These are phyloP conservation scores for Onychorhynchus coronatus DNA, from an alignment of 2,113 vertebrate species.

Conservation along the genomic window DNA sequence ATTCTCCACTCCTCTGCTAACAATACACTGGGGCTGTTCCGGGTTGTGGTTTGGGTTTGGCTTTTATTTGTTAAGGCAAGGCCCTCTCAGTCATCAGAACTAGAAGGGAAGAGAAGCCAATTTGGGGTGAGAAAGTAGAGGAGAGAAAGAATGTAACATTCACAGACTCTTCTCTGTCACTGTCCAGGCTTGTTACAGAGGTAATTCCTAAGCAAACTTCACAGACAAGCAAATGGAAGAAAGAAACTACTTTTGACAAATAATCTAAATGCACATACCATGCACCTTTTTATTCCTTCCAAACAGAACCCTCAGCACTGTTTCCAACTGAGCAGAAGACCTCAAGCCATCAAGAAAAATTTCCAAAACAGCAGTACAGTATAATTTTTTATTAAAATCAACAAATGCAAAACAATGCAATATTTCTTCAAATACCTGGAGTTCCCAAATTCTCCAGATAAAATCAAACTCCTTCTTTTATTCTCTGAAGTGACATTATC, in stretches of 20 bases:
- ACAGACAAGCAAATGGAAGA: not conserved
- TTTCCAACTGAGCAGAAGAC: not conserved
- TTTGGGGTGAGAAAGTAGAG: not conserved
- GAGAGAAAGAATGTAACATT: not conserved
- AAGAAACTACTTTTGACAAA: constrained; percentile 9
- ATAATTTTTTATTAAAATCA: not conserved
- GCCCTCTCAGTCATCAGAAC: not conserved
- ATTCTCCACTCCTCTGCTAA: not conserved
- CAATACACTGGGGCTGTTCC: not conserved
- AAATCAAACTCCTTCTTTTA: not conserved
- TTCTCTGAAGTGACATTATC: not conserved
- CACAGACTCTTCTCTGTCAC: not conserved
- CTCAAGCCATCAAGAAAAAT: not conserved
- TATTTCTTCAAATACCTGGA: not conserved
- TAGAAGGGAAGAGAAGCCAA: not conserved
- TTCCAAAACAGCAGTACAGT: not conserved
- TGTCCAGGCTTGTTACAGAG: not conserved
- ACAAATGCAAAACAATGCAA: not conserved
- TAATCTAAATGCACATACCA: not conserved
- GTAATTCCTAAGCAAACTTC: not conserved
- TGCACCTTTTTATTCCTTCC: not conserved
- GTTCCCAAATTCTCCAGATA: not conserved
- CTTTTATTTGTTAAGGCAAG: not conserved
- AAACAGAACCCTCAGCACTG: not conserved
- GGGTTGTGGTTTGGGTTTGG: not conserved